These are phyloP conservation scores for Phodopus roborovskii DNA, from an alignment of 2,113 vertebrate species.

Conservation along the genomic window DNA sequence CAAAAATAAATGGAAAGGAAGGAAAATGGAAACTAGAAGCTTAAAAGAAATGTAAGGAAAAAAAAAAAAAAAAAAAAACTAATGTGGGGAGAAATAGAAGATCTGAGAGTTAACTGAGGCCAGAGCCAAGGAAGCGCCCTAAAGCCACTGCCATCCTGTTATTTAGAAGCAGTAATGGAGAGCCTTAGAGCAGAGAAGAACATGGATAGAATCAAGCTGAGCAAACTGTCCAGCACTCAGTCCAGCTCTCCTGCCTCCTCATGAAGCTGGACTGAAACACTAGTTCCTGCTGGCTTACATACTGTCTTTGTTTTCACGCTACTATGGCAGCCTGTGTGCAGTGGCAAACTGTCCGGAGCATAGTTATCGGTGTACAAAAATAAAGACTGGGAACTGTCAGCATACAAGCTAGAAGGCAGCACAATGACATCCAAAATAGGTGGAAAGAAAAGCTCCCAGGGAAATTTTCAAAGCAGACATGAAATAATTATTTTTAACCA, in stretches of 20 bases:
- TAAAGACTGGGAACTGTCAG: background rate
- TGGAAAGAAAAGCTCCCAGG: background rate
- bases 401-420: background rate
- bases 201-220: background rate
- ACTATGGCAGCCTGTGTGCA: background rate
- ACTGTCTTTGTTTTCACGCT: background rate
- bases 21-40: background rate
- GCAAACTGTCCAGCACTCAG: background rate
- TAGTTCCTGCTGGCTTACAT: background rate
- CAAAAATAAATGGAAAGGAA: constrained; percentile 4
- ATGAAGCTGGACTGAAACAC: background rate
- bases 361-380: background rate
- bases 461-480: constrained; percentile 31
- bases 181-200: background rate
- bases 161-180: background rate
- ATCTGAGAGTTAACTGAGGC: background rate
- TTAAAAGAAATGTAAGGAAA: constrained; percentile 49
- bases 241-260: background rate
- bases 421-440: background rate
- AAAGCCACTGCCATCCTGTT: background rate
- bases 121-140: no score
- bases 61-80: constrained; percentile 56
- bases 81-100: background rate
- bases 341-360: background rate
- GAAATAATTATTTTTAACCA: constrained; percentile 62